Base-by-base conservation (phyloP, 2,888 invertebrate genomes). In the Tetanocera ferruginea region DNA sequence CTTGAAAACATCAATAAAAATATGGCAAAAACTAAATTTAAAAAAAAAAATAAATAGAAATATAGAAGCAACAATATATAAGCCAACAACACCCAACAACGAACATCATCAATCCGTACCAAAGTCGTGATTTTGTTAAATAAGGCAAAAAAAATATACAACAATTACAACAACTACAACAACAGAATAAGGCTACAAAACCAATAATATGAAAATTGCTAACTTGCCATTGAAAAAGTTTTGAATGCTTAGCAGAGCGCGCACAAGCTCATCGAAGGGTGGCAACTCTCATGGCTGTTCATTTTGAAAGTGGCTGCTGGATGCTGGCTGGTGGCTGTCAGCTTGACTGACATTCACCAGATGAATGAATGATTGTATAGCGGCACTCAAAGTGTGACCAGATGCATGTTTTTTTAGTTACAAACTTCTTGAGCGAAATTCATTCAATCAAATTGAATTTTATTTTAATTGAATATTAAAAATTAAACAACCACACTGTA, bases 111-210 rank as follows among this genome's bases (percentile, higher is more conserved):
- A 55, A 62, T 49, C 62, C 34, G 75, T 55, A 49, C 37, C 66
- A 67, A 75, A 75, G 55, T 75, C 75, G 75, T 75, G 75, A 75
- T 75, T 75, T 72, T 57, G 25, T 11, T 43, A 69, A 51, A 69
- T 9, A 64, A 28, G 34, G 34, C 31, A 67, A 67, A 19, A 67
- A 66, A 66, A 66, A 28, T 19, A 37, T 31, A 67, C 67, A 67
- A 67, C 67, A 67, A 34, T 43, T n/a, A 43, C 67, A 43, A 69
- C n/a, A 31, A 31, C 9, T 37, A 64, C 28, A 5, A n/a, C 28
- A 31, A 34, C n/a, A n/a, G n/a, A n/a, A n/a, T n/a, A 31, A 31
- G n/a, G 6, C 64, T 8, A 31, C 62, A 25, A 62, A 64, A 64
- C 28, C 64, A 64, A 64, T 34, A 34, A 28, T 34, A 62, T 34